Conservation (phyloP, 2,113 vertebrate genomes). For the Archilochus colubris region DNA sequence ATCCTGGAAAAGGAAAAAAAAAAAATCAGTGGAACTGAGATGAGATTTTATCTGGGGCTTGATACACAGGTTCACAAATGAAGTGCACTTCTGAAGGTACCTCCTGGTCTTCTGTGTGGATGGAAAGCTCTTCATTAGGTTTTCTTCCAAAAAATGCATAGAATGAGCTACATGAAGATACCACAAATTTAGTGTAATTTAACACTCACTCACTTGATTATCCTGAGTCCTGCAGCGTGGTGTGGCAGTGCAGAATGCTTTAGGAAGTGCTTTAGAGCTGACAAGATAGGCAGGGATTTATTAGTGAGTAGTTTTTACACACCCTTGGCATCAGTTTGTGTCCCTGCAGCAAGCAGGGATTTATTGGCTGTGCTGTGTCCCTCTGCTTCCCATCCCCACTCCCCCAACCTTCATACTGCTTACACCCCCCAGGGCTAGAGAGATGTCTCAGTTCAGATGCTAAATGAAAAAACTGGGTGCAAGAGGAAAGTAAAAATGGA, state of each 20-base stretch:
- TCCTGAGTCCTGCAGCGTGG: accelerated
- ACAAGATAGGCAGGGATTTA: background rate
- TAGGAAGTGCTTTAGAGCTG: background rate
- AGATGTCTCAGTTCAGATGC: background rate
- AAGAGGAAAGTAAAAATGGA: background rate
- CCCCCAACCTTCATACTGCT: background rate
- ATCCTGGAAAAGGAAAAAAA: background rate
- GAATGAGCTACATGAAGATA: background rate
- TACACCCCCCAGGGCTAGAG: background rate
- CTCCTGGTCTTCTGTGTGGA: background rate
- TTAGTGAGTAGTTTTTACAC: background rate
- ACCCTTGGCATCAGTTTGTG: background rate
- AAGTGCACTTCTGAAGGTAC: background rate
- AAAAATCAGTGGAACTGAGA: background rate
- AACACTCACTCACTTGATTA: accelerated
- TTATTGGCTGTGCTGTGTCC: background rate
- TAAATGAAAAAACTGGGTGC: background rate
- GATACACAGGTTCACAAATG: background rate
- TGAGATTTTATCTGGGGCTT: background rate
- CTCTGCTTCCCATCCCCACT: background rate
- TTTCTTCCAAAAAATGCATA: background rate
- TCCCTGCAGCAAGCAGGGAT: background rate
- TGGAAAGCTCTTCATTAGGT: slow-evolving; percentile 18
- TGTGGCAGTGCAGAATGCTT: background rate
- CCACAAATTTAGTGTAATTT: background rate